A percentile compares a stretch with the other conserved stretches of the same genome.
Conservation (phyloP, 2,113 vertebrate genomes). For the Perccottus glenii region DNA sequence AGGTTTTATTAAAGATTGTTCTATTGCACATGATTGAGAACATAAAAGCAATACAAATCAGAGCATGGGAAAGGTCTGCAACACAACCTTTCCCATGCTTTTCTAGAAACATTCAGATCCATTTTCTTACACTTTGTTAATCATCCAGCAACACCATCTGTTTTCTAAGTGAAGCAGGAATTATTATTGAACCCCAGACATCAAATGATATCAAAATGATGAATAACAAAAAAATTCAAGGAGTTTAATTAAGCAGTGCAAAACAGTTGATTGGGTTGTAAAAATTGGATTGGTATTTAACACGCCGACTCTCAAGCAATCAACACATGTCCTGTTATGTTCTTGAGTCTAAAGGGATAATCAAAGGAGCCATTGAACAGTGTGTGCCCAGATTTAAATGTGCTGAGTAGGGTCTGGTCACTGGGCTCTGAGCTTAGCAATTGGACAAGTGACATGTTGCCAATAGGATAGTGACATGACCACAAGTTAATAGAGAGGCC, state of each 20-base stretch:
- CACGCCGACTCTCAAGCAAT: conserved; percentile 60
- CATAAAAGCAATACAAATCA: too few species aligned
- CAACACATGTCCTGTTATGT: conserved; percentile 65
- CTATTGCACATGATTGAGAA: too few species aligned
- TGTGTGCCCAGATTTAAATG: conserved; percentile 47
- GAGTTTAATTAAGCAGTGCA: conserved; percentile 63
- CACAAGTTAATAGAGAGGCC: too few species aligned
- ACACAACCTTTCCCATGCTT: too few species aligned
- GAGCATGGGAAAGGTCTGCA: too few species aligned
- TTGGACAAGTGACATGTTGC: too few species aligned
- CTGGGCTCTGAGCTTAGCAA: too few species aligned
- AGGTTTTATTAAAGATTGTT: too few species aligned
- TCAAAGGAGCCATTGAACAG: conserved; percentile 46
- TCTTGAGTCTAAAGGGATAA: conserved; percentile 66
- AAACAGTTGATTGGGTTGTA: conserved; percentile 59
- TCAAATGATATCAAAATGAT: conserved; percentile 60
- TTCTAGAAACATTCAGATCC: conserved; percentile 15
- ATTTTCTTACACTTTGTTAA: conserved; percentile 15
- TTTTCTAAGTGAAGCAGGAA: conserved; percentile 51
- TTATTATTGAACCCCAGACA: conserved; percentile 58
- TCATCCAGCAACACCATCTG: conserved; percentile 50
- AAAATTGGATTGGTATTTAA: conserved; percentile 59
- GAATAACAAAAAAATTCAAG: conserved; percentile 58
- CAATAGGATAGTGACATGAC: too few species aligned
- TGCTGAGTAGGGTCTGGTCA: conserved; percentile 40